phyloP scores from a whole-genome alignment of 2,888 invertebrate genomes.

The Thereva nobilitata region DNA sequence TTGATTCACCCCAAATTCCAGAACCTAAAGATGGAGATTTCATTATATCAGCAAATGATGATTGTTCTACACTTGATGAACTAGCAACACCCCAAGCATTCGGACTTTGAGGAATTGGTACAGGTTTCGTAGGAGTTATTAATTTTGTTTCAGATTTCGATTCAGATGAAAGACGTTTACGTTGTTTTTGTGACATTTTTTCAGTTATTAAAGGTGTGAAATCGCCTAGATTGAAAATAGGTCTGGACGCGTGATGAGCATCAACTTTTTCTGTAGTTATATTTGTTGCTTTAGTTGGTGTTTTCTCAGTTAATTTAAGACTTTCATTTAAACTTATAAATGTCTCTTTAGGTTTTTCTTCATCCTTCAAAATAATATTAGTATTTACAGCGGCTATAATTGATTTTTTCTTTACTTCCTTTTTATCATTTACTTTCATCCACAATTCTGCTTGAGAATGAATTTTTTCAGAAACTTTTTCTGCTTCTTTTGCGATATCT shows the following conservation, averaged over 20 bases:
- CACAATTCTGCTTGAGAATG: constrained; percentile 50
- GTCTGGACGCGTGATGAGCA: constrained; percentile 27
- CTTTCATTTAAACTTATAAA: constrained; percentile 53
- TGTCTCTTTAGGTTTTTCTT: constrained; percentile 59
- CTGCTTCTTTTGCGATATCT: constrained; percentile 41
- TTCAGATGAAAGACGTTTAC: constrained; percentile 61
- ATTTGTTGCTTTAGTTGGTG: neutral
- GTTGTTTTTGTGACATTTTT: constrained; percentile 64
- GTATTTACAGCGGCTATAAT: constrained; percentile 42
- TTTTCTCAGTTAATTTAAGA: constrained; percentile 10
- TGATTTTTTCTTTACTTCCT: constrained; percentile 57
- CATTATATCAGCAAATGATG: constrained; percentile 55
- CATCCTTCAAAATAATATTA: constrained; percentile 59
- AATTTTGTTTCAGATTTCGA: constrained; percentile 41
- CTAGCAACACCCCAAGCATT: constrained; percentile 51
- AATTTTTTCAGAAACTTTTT: constrained; percentile 41
- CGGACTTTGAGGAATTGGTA: constrained; percentile 44
- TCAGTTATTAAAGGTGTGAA: constrained; percentile 49
- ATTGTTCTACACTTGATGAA: constrained; percentile 40
- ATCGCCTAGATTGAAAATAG: constrained; percentile 51
- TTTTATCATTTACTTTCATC: constrained; percentile 57
- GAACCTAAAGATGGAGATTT: constrained; percentile 41
- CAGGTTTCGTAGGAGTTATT: constrained; percentile 43
- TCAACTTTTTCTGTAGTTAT: neutral
- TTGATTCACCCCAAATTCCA: constrained; percentile 4